Evolutionary conservation across 2,797 vertebrate genomes (phyloP), one percentile per base, ranked within the genome.

Genomic region (Falco biarmicus): DNA sequence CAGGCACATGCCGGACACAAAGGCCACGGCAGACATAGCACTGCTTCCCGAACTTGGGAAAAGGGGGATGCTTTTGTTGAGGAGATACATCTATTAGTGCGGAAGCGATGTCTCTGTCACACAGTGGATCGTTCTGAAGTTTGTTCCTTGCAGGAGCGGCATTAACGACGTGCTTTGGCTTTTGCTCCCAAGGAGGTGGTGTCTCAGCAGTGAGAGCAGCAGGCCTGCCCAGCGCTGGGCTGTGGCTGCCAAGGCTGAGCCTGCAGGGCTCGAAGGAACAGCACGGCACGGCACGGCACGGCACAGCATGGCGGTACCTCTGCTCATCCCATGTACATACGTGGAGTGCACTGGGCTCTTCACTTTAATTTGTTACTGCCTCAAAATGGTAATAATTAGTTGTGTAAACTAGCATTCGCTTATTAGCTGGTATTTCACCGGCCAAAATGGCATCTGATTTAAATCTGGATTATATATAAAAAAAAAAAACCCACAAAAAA

Each of bases 281-380:
- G 34, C 34, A 37, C 34, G 37, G 34, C 34, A 37, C 34, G 34
- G 79, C 25, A 2, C 3, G 3, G 79, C 25, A 2, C 3, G 3
- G 63, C 9, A 2, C 3, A 3, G 63, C 9, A 61, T 6, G 15
- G 20, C 5, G 26, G 26, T 11, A 48, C 21, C 64, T 29, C 14
- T 4, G 29, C 64, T 61, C 13, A 1, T 8, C 24, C 32, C 8
- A 15, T 2, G 9, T 5, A 1, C 20, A 8, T 16, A 4, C 9
- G 5, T 25, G 43, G 26, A 73, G 6, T 1, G 22, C n/a, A 2
- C 73, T 51, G 34, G 0, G 9, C 66, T 53, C 51, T 20, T 32
- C n/a, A 5, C 21, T 37, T 43, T 7, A 18, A 11, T 59, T 16
- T 8, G 11, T 20, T 47, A 15, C 3, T 65, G 75, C 68, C 16